Base-by-base conservation (phyloP, 2,797 vertebrate species). In the Halcyon chelicuti region DNA sequence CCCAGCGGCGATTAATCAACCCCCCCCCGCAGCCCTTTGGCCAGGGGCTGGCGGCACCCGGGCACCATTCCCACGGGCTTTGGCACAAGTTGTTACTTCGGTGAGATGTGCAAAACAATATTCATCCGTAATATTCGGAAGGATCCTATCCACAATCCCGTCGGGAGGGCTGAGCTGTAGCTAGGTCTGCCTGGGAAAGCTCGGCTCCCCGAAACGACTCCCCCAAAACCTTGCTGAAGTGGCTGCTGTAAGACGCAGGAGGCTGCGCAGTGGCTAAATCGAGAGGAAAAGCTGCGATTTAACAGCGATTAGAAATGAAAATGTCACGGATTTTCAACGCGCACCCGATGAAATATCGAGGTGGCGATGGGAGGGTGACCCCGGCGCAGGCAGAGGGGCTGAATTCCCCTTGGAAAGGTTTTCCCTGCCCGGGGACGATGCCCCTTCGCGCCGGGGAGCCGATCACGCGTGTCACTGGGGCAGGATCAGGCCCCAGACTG, bases 61-160 rank as follows among this genome's bases (percentile, higher is more conserved):
- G 93, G 90, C 91, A 80, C 55, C 4, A 19, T 78, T 95, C 94
- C 94, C 79, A 25, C 54, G 28, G 86, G 51, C 83, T 88, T 78
- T 91, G 55, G 82, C 70, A 78, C 67, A 33, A 86, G 91, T 84
- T 89, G 37, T 7, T 13, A 12, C 79, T 68, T 73, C 83, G 58
- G 79, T 52, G 86, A 90, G 92, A 80, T 94, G 86, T 57, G 90
- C 86, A 93, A 94, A 95, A 93, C 83, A 94, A 90, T 94, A 83
- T 90, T 79, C 67, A 90, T 93, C 67, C 93, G 88, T 94, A 88
- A 93, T 46, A 86, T 17, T n/a, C 4, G 33, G 87, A 8, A 46
- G 86, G 63, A 62, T 10, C 40, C 47, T 94, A 52, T 83, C 70
- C 84, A 80, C 73, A 4, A 18, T 20, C 51, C 76, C 29, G 33